These are phyloP conservation scores for Ammospiza maritima DNA, from an alignment of 2,797 vertebrate genomes.

Conservation along the genomic window DNA sequence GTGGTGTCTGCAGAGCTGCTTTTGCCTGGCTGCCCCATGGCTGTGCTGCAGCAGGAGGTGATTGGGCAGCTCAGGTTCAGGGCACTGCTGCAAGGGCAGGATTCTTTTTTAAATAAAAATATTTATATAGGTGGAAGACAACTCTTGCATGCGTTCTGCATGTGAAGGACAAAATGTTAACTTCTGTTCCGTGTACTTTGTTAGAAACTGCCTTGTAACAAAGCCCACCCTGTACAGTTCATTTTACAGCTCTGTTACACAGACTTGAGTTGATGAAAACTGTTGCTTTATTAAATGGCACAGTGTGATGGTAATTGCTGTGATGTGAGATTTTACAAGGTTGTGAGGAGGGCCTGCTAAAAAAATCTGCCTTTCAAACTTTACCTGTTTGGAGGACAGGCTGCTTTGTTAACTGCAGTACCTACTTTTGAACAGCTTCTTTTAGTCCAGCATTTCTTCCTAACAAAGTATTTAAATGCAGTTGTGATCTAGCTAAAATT, in stretches of 20 bases:
- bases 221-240: not conserved
- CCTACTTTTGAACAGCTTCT: not conserved
- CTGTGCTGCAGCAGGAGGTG: fast-evolving
- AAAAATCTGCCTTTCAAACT: not conserved
- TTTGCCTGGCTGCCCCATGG: not conserved
- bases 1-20: not conserved
- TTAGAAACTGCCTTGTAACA: not conserved
- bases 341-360: not conserved
- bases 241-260: not conserved
- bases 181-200: not conserved
- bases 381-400: not conserved
- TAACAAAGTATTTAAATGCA: not conserved
- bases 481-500: not conserved
- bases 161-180: not conserved
- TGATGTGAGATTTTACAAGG: not conserved
- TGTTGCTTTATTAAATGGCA: not conserved
- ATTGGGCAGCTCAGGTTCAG: not conserved
- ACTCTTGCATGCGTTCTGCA: not conserved
- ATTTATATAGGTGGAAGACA: not conserved
- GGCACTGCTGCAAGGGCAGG: not conserved
- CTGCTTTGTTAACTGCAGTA: not conserved
- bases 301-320: not conserved
- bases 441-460: not conserved
- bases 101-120: not conserved
- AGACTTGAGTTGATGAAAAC: not conserved